phyloP scores from a whole-genome alignment of 2,113 vertebrate genomes.

The Pardalotus punctatus region DNA sequence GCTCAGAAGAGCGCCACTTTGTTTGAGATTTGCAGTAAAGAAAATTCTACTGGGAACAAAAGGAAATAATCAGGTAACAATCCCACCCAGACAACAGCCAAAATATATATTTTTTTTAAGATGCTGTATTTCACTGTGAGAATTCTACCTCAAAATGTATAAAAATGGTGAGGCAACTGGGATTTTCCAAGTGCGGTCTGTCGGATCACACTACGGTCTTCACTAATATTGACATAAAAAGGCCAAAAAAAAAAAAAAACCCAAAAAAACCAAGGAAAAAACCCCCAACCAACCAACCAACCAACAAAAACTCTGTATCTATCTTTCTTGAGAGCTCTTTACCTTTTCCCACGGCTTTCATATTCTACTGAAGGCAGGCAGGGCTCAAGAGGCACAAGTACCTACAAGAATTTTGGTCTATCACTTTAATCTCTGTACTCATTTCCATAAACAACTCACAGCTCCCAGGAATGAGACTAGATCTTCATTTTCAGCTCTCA shows the following conservation, averaged over 20 bases:
- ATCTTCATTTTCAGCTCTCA: background rate
- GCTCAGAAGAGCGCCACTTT: background rate
- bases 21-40: background rate
- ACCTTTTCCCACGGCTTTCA: background rate
- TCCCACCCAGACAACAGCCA: background rate
- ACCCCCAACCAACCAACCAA: too few relatives aligned
- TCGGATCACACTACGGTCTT: background rate
- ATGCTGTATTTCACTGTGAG: background rate
- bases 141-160: background rate
- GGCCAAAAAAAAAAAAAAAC: background rate
- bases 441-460: slow-evolving; percentile 21
- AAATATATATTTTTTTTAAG: background rate
- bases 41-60: background rate
- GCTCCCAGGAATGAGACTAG: background rate
- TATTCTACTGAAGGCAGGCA: background rate
- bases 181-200: background rate
- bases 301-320: background rate
- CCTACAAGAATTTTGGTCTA: background rate
- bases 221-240: background rate
- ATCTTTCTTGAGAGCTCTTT: background rate
- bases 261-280: too few relatives aligned
- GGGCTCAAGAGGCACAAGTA: slow-evolving; percentile 15
- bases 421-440: slow-evolving; percentile 7
- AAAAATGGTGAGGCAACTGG: background rate
- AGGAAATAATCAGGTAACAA: background rate